A percentile compares a stretch with the other conserved stretches of the same genome.
These are phyloP conservation scores for Metalampra italica DNA, from an alignment of 2,888 invertebrate genomes.

Conservation along the genomic window DNA sequence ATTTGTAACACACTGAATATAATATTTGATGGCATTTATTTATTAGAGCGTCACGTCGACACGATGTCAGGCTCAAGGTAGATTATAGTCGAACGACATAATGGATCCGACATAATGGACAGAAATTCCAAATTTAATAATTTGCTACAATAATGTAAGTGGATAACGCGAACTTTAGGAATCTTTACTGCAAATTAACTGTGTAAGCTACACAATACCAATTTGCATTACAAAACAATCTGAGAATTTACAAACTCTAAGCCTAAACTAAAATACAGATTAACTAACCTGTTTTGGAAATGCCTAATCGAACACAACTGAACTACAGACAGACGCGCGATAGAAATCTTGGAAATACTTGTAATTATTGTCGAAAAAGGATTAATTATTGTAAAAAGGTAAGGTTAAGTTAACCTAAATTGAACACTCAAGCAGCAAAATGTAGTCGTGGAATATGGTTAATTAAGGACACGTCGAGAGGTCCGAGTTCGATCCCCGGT, in stretches of 20 bases:
- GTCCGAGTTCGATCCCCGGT: no score
- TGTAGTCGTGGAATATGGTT: no score
- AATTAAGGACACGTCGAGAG: no score
- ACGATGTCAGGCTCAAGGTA: slow-evolving; percentile 13
- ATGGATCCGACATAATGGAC: slow-evolving; percentile 18
- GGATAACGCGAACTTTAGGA: slow-evolving; percentile 35
- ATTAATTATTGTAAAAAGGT: no score
- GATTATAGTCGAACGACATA: slow-evolving; percentile 21
- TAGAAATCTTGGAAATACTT: no score
- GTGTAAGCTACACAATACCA: slow-evolving; percentile 36
- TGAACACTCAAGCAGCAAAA: no score
- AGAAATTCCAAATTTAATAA: slow-evolving; percentile 35
- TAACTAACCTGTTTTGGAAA: slow-evolving; percentile 23
- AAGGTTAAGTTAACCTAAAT: no score
- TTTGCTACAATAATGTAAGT: slow-evolving; percentile 43
- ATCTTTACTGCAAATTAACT: slow-evolving; percentile 53
- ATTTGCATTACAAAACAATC: slow-evolving; percentile 50
- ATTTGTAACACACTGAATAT: no score
- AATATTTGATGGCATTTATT: no score
- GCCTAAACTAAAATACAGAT: slow-evolving; percentile 20
- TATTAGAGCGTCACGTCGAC: slow-evolving; percentile 7
- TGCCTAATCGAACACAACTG: slow-evolving; percentile 9
- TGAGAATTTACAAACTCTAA: slow-evolving; percentile 21
- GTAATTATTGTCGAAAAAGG: no score
- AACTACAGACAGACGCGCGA: background rate